Evolutionary conservation across 2,113 vertebrate genomes (phyloP).

Genomic region (Pycnonotus jocosus): DNA sequence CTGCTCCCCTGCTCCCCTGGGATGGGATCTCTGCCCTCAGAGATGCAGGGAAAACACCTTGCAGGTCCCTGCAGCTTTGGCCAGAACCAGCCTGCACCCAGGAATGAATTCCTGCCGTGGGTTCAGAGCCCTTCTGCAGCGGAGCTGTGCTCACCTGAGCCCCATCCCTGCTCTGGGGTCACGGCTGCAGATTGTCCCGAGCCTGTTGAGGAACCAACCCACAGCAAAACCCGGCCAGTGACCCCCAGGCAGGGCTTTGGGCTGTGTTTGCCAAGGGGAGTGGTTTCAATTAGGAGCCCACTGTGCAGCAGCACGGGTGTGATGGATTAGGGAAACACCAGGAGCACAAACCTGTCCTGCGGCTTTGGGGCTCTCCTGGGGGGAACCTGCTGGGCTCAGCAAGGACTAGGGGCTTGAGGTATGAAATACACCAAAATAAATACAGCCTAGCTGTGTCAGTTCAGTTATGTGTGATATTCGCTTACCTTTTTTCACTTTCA

Average conservation of each 20-base stretch:
- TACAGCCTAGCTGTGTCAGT: fast-evolving
- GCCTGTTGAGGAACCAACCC: neutral
- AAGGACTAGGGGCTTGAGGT: neutral
- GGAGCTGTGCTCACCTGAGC: neutral
- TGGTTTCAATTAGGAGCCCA: neutral
- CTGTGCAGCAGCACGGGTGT: neutral
- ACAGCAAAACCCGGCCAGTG: fast-evolving
- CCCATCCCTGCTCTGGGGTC: neutral
- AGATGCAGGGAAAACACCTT: neutral
- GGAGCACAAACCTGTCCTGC: neutral
- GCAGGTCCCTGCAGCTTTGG: neutral
- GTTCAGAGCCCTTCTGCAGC: neutral
- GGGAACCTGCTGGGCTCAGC: neutral
- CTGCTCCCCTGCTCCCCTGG: neutral
- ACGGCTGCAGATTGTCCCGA: fast-evolving
- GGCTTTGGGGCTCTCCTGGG: neutral
- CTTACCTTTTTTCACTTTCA: neutral
- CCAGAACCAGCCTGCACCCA: fast-evolving
- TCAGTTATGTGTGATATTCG: fast-evolving
- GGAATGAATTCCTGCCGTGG: neutral
- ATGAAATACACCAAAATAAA: neutral
- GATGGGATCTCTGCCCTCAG: neutral
- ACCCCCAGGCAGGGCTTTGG: neutral
- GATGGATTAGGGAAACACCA: neutral
- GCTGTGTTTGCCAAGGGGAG: neutral